Base-by-base conservation (phyloP, 2,888 invertebrate genomes). In the Poecilus cupreus region DNA sequence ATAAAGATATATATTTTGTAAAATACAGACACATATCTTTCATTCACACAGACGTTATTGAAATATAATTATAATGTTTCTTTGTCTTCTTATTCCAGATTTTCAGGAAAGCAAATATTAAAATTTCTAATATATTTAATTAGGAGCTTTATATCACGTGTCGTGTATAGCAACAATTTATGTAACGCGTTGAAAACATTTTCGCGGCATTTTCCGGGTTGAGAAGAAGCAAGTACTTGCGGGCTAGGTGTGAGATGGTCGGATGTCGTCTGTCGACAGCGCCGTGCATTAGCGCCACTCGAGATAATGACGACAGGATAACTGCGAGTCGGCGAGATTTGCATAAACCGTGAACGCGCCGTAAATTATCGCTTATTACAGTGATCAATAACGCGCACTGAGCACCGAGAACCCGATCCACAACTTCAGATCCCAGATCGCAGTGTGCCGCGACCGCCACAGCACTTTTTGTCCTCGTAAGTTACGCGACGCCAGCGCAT, bases 271-370 rank as follows among this genome's bases (percentile, higher is more conserved):
- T 37, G 68, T 10, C 64, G 32, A 54, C 54, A 54, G 68, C 20
- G 22, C 24, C 24, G 72, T 20, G 32, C 72, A 43, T 43, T 72
- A 72, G 46, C 46, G 37, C 32, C 68, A 70, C 68, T 79, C 51
- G 32, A 49, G 72, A 72, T 80, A 80, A 80, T 72, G 80, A 80
- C 43, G 80, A 78, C 78, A 68, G 78, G 72, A 51, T 70, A 72
- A 78, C 49, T 43, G 60, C 22, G 78, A 51, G 72, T 68, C 64
- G 18, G 32, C 18, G 51, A 51, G 72, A 80, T 80, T 80, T 72
- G 80, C 80, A 80, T 80, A 80, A 80, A 72, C 80, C 80, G 72
- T 72, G 72, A 80, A 80, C 72, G 72, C 46, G 80, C 20, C 75
- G 75, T 75, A 51, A 75, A 75, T 75, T 75, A 75, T 75, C 26